A percentile compares a stretch with the other conserved stretches of the same genome.
Evolutionary conservation across 1,140 invertebrate species (phyloP).

Genomic region (Drosophila orena): DNA sequence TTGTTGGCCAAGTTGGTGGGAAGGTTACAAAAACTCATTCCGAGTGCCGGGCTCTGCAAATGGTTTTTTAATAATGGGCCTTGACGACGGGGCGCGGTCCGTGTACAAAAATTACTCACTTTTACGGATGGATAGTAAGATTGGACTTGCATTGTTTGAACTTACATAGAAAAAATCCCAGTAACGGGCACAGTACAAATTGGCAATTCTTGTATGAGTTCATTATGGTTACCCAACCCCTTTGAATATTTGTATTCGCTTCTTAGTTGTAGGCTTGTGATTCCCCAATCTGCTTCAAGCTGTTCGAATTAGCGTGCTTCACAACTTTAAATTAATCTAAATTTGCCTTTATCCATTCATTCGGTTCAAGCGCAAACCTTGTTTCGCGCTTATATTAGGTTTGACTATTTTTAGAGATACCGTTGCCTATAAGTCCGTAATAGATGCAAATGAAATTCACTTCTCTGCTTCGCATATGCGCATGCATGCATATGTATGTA

Average conservation of each 20-base stretch:
- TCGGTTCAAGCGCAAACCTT: neutral
- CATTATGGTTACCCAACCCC: slow-evolving; percentile 16
- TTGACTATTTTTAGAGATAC: slow-evolving; percentile 2
- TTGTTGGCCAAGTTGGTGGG: slow-evolving; percentile 31
- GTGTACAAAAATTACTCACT: slow-evolving; percentile 43
- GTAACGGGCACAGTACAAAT: slow-evolving; percentile 18
- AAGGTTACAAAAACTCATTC: slow-evolving; percentile 48
- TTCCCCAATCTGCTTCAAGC: neutral
- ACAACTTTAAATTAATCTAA: neutral
- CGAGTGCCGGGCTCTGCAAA: slow-evolving; percentile 18
- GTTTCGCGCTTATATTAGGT: neutral
- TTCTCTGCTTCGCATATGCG: slow-evolving; percentile 32
- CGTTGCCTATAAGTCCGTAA: neutral
- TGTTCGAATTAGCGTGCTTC: neutral
- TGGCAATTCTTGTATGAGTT: slow-evolving; percentile 18
- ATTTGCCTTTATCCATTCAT: neutral
- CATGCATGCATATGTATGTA: neutral
- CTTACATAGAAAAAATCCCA: slow-evolving; percentile 5
- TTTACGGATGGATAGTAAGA: slow-evolving; percentile 43
- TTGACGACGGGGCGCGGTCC: slow-evolving; percentile 42
- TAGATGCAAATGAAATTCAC: slow-evolving; percentile 21
- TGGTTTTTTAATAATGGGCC: slow-evolving; percentile 52
- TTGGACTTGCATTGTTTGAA: slow-evolving; percentile 27
- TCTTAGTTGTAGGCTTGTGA: neutral
- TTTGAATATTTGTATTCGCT: slow-evolving; percentile 1